Percentiles rank a stretch among this genome's conserved stretches.
Conservation (phyloP, 2,113 vertebrate species). For the Ammodytes marinus region DNA sequence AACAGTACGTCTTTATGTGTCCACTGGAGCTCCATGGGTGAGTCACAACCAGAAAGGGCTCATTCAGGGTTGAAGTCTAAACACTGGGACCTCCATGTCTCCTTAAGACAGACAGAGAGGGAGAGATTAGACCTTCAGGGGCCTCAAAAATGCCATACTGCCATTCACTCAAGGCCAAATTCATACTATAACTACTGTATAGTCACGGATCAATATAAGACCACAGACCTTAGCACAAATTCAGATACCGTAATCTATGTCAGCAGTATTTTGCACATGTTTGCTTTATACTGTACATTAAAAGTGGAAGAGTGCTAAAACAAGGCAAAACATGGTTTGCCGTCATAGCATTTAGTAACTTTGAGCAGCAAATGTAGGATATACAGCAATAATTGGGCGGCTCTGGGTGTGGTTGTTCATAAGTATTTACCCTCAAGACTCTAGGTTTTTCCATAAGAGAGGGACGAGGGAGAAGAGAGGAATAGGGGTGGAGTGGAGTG, state of each 20-base stretch:
- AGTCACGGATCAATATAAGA: constrained; percentile 12
- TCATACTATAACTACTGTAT: not conserved
- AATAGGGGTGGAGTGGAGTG: constrained; percentile 60
- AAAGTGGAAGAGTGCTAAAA: constrained; percentile 15
- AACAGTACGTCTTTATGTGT: constrained; percentile 79
- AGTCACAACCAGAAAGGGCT: constrained; percentile 77
- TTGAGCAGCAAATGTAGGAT: constrained; percentile 47
- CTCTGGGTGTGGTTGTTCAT: constrained; percentile 74
- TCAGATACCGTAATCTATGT: not conserved
- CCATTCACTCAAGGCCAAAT: constrained; percentile 11
- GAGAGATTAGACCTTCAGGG: constrained; percentile 42
- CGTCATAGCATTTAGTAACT: constrained; percentile 19
- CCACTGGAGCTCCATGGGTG: constrained; percentile 55
- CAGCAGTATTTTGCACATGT: constrained; percentile 4
- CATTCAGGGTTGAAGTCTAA: constrained; percentile 74
- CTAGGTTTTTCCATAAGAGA: constrained; percentile 71
- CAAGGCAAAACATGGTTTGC: constrained; percentile 8
- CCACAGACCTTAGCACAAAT: constrained; percentile 7
- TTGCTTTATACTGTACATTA: not conserved
- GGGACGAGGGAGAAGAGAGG: constrained; percentile 46
- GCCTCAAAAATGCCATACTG: constrained; percentile 31
- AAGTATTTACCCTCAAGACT: constrained; percentile 65
- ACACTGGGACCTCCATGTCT: constrained; percentile 70
- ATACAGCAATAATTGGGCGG: constrained; percentile 37
- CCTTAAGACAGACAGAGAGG: constrained; percentile 35